Conservation (phyloP, 2,113 vertebrate genomes). For the Campylomormyrus numenius region DNA sequence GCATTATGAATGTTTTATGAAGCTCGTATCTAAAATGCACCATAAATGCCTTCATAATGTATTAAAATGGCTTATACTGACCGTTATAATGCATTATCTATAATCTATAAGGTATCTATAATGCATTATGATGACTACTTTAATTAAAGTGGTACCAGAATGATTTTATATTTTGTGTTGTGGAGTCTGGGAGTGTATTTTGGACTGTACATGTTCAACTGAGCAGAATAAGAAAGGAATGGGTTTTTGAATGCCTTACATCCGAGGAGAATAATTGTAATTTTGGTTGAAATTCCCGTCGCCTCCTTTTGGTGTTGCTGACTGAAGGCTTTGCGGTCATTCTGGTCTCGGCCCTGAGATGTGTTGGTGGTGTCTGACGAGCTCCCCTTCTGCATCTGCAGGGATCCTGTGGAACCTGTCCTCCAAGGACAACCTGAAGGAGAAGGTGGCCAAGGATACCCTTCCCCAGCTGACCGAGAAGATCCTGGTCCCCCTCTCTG, state of each 20-base stretch:
- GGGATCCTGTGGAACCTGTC: slow-evolving; percentile 96
- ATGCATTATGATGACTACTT: neutral
- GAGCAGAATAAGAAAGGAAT: neutral
- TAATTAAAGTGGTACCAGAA: neutral
- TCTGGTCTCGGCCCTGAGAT: neutral
- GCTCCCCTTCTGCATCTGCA: slow-evolving; percentile 36
- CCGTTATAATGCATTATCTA: neutral
- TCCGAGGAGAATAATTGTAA: neutral
- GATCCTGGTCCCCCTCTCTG: slow-evolving; percentile 75
- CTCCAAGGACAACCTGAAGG: slow-evolving; percentile 88
- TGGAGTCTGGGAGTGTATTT: neutral
- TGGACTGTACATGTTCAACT: neutral
- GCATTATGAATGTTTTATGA: neutral
- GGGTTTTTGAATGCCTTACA: neutral
- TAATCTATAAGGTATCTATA: neutral
- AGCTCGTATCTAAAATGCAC: neutral
- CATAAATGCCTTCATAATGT: neutral
- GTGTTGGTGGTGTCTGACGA: neutral
- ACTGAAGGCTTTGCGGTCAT: neutral
- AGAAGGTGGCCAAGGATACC: slow-evolving; percentile 75
- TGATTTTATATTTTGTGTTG: neutral
- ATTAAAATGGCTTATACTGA: neutral
- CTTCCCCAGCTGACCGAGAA: slow-evolving; percentile 76
- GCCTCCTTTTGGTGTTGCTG: neutral
- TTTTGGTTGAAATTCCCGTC: neutral